These are phyloP conservation scores for Oreochromis grahami DNA, from an alignment of 2,797 vertebrate species.

Conservation along the genomic window DNA sequence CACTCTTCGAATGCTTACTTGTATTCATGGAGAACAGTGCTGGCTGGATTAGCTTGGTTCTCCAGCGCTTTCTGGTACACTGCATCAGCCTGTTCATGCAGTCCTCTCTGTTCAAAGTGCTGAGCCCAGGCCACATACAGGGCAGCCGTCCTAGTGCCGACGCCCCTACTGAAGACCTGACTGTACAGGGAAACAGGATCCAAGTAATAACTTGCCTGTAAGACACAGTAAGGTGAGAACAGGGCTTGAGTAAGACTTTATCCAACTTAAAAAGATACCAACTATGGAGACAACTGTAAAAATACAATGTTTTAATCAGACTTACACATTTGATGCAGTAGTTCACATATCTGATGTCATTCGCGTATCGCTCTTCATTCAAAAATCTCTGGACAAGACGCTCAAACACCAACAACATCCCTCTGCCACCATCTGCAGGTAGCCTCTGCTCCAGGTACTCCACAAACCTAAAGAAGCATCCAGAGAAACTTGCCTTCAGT, in stretches of 20 bases:
- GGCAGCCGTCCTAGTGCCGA: slow-evolving; percentile 74
- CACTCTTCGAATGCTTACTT: slow-evolving; percentile 63
- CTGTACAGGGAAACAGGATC: slow-evolving; percentile 81
- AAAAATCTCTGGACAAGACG: slow-evolving; percentile 82
- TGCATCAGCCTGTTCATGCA: slow-evolving; percentile 66
- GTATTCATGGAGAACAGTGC: slow-evolving; percentile 76
- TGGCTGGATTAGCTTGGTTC: slow-evolving; percentile 81
- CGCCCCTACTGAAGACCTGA: slow-evolving; percentile 73
- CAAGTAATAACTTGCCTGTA: slow-evolving; percentile 78
- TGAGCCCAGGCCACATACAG: slow-evolving; percentile 87
- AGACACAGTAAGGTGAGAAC: neutral
- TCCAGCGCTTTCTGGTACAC: slow-evolving; percentile 81
- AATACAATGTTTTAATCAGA: neutral
- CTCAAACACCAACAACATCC: slow-evolving; percentile 75
- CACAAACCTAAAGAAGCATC: slow-evolving; percentile 73
- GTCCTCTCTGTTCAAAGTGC: slow-evolving; percentile 73
- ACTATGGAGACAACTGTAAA: neutral
- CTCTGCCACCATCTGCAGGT: slow-evolving; percentile 40
- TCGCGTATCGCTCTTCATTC: slow-evolving; percentile 73
- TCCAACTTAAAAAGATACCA: neutral
- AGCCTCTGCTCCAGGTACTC: slow-evolving; percentile 75
- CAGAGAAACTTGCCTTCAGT: neutral
- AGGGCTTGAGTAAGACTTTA: neutral
- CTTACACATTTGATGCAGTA: slow-evolving; percentile 87
- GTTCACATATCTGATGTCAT: slow-evolving; percentile 82